These are phyloP conservation scores for Phrixothrix hirtus DNA, from an alignment of 2,888 invertebrate genomes.

Conservation along the genomic window DNA sequence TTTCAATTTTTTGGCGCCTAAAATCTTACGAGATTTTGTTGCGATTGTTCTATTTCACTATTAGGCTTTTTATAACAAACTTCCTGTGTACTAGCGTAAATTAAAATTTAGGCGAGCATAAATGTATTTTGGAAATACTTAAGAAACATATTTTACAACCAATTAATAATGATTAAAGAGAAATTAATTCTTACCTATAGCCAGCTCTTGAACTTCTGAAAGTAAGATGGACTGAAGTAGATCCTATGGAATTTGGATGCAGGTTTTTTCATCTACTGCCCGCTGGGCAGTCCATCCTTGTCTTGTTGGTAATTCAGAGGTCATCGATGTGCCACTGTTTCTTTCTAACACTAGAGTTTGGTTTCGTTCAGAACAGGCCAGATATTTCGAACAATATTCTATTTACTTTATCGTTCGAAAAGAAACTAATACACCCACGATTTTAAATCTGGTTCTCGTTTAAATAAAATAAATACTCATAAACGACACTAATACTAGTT, in stretches of 20 bases:
- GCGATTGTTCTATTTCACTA: no score
- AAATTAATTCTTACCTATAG: no score
- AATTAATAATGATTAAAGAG: no score
- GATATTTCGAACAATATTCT: slow-evolving; percentile 46
- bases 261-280: slow-evolving; percentile 45
- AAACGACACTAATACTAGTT: no score
- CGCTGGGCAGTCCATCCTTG: slow-evolving; percentile 34
- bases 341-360: slow-evolving; percentile 26
- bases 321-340: slow-evolving; percentile 33
- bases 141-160: no score
- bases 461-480: slow-evolving; percentile 40
- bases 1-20: slow-evolving; percentile 3
- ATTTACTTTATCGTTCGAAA: slow-evolving; percentile 47
- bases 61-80: no score
- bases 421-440: slow-evolving; percentile 47
- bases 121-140: no score
- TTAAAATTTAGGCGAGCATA: no score
- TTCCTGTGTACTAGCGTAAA: no score
- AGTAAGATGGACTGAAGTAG: slow-evolving; percentile 43
- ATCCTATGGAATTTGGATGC: slow-evolving; percentile 51
- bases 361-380: slow-evolving; percentile 36
- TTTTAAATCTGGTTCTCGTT: slow-evolving; percentile 39
- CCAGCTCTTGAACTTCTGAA: slow-evolving; percentile 7
- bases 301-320: slow-evolving; percentile 31
- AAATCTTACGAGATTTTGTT: no score